Base-by-base conservation (phyloP, 2,797 vertebrate genomes). In the Scarus forsteni region DNA sequence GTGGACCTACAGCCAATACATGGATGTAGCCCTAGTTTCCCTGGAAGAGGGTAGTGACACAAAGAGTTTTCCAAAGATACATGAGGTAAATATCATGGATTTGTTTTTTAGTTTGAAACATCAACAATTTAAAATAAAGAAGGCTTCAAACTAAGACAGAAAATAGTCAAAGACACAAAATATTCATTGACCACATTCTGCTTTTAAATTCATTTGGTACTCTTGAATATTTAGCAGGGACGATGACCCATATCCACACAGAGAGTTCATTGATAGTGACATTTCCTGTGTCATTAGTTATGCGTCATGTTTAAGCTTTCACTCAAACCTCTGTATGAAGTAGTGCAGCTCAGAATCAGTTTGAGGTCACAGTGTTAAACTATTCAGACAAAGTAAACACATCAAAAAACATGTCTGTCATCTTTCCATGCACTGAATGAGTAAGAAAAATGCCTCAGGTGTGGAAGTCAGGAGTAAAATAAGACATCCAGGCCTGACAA, bases 261-360 rank as follows among this genome's bases (percentile, higher is more conserved):
- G 65, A 61, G 74, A 59, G 27, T 80, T 81, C 67, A 86, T 73
- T 84, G 61, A 73, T 69, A 50, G 54, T 79, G 67, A 80, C 80
- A 78, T 66, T 63, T 79, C 58, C 66, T 13, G 85, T 82, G 85
- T 86, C 81, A 82, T 52, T 62, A 73, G 68, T n/a, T 2, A 69
- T 77, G 52, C 10, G 46, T 83, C 80, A 84, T 79, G 59, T 59
- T 60, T 27, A 35, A 44, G 38, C 38, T 62, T 68, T 73, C 46
- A 70, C 55, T 77, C 44, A 65, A 70, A 65, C 27, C 55, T 72
- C 57, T 35, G 35, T 6, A 70, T 10, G 9, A 77, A 75, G 52
- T 44, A 19, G 39, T 59, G 46, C 38, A 58, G 57, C 49, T 72
- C 39, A 13, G 43, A 72, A 58, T 70, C n/a, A 34, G 61, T 64